Conservation (phyloP, 2,113 vertebrate species). For the Dicrurus megarhynchus region DNA sequence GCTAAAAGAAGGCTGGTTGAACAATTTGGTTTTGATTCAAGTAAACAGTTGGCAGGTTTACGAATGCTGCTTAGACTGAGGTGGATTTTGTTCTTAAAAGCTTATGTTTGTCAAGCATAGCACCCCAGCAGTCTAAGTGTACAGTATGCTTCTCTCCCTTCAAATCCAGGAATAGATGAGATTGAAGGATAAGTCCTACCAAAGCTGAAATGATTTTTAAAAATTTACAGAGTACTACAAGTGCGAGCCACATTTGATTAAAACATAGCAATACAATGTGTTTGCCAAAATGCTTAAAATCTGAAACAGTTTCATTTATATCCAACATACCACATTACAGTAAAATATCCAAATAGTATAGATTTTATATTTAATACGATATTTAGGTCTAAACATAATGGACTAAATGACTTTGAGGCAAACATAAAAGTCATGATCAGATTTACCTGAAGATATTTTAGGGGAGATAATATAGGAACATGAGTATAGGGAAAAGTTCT, state of each 20-base stretch:
- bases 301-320: neutral
- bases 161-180: neutral
- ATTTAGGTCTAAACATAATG: neutral
- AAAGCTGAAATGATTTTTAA: neutral
- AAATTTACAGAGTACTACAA: neutral
- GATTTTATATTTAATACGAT: neutral
- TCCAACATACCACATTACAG: neutral
- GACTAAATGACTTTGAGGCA: neutral
- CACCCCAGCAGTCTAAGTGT: neutral
- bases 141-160: neutral
- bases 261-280: neutral
- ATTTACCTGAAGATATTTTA: neutral
- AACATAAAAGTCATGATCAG: neutral
- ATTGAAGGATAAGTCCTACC: neutral
- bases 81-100: conserved; percentile 13
- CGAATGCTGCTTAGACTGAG: neutral
- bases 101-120: neutral
- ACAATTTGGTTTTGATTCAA: neutral
- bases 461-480: neutral
- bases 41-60: neutral
- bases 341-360: neutral
- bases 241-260: neutral
- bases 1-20: neutral
- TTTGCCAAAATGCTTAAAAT: neutral
- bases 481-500: neutral